A percentile compares a stretch with the other conserved stretches of the same genome.
Conservation (phyloP, 2,888 invertebrate species). For the Thymelicus lineola region DNA sequence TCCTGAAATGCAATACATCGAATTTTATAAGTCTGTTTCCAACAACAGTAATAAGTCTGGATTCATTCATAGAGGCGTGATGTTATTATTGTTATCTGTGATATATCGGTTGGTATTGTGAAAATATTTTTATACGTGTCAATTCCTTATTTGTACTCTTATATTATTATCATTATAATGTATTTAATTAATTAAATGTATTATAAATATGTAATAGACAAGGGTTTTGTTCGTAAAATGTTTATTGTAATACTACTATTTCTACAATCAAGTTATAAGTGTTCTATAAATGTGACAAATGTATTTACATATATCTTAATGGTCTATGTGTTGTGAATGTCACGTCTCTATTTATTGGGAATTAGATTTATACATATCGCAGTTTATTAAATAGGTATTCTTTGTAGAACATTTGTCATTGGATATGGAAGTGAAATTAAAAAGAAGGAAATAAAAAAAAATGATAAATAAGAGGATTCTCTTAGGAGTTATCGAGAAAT, state of each 20-base stretch:
- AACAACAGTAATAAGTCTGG: slow-evolving; percentile 23
- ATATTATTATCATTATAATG: slow-evolving; percentile 13
- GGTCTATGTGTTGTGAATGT: slow-evolving; percentile 30
- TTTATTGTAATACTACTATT: slow-evolving; percentile 9
- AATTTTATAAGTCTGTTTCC: neutral
- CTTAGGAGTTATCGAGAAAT: slow-evolving; percentile 62
- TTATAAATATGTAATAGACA: slow-evolving; percentile 19
- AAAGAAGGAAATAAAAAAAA: slow-evolving; percentile 70
- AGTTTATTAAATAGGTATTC: slow-evolving; percentile 56
- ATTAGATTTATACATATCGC: slow-evolving; percentile 55
- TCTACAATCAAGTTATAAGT: slow-evolving; percentile 11
- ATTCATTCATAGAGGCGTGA: slow-evolving; percentile 34
- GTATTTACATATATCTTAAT: slow-evolving; percentile 10
- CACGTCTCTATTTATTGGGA: slow-evolving; percentile 44
- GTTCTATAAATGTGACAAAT: slow-evolving; percentile 10
- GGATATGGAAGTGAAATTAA: slow-evolving; percentile 60
- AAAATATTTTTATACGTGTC: slow-evolving; percentile 15
- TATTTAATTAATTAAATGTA: slow-evolving; percentile 19
- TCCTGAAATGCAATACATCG: neutral
- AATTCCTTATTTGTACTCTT: slow-evolving; percentile 23
- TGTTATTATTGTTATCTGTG: slow-evolving; percentile 31
- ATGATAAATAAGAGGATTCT: slow-evolving; percentile 72
- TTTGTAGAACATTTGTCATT: slow-evolving; percentile 64
- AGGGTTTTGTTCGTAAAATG: slow-evolving; percentile 15
- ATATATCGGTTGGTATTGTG: slow-evolving; percentile 28